Evolutionary conservation across 2,113 vertebrate genomes (phyloP).

Genomic region (Trachemys scripta): DNA sequence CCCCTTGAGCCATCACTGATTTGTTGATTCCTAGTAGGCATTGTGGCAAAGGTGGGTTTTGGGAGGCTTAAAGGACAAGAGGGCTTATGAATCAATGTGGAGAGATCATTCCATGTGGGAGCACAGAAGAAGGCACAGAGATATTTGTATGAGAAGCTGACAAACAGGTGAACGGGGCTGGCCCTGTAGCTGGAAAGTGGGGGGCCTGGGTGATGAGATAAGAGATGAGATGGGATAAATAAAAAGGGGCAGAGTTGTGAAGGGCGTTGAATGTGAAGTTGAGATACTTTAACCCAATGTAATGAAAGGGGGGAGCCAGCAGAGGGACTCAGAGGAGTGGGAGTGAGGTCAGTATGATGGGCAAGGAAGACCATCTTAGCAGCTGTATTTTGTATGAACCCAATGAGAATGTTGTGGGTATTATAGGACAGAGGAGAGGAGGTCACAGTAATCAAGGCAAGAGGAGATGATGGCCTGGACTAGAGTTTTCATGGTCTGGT

Average conservation of each 20-base stretch:
- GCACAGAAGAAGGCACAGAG: not conserved
- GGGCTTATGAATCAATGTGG: not conserved
- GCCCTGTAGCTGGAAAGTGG: not conserved
- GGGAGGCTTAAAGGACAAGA: not conserved
- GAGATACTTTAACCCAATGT: not conserved
- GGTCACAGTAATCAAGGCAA: not conserved
- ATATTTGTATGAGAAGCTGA: not conserved
- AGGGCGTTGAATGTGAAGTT: not conserved
- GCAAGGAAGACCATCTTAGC: slow-evolving; percentile 11
- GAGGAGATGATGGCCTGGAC: not conserved
- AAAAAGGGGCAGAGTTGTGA: not conserved
- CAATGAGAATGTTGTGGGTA: not conserved
- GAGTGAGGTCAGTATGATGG: not conserved
- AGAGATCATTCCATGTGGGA: not conserved
- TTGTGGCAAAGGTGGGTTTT: not conserved
- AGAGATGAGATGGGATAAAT: not conserved
- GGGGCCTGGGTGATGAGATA: not conserved
- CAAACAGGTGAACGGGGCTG: not conserved
- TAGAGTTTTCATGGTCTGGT: not conserved
- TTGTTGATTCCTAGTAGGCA: not conserved
- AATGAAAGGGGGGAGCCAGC: not conserved
- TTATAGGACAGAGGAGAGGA: slow-evolving; percentile 2
- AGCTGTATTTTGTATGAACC: slow-evolving; percentile 25
- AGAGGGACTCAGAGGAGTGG: not conserved
- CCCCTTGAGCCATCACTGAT: not conserved